Percentiles rank a stretch among this genome's conserved stretches.
Evolutionary conservation across 2,113 vertebrate species (phyloP).

Genomic region (Burhinus oedicnemus): DNA sequence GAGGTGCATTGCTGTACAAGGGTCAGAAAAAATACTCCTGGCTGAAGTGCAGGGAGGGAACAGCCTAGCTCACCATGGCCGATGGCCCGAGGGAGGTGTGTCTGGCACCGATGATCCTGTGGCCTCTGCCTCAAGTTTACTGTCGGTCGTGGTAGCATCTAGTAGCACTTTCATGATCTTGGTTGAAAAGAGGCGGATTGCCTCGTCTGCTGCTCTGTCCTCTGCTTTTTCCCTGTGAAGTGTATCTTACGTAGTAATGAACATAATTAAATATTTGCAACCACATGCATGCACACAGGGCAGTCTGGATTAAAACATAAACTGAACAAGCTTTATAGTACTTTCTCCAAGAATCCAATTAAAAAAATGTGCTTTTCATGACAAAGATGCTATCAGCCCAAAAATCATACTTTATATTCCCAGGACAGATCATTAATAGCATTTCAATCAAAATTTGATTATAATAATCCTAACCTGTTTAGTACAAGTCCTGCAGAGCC

Average conservation of each 20-base stretch:
- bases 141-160: neutral
- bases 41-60: neutral
- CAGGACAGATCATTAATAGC: slow-evolving; percentile 36
- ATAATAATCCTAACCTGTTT: slow-evolving; percentile 21
- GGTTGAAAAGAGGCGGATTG: neutral
- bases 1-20: neutral
- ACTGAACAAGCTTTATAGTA: neutral
- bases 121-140: neutral
- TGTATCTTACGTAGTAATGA: neutral
- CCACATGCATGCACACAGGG: accelerated
- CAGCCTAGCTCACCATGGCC: accelerated
- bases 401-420: slow-evolving; percentile 4
- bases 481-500: neutral
- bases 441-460: slow-evolving; percentile 47
- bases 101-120: neutral
- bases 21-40: neutral
- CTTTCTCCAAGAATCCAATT: slow-evolving; percentile 4
- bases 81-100: neutral
- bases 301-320: neutral
- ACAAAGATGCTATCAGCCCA: neutral
- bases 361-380: slow-evolving; percentile 13
- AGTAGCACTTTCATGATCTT: neutral
- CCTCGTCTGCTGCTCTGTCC: neutral
- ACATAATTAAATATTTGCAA: neutral
- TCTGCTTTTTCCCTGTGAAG: neutral